Base-by-base conservation (phyloP, 2,888 invertebrate species). In the Andrena bucephala region DNA sequence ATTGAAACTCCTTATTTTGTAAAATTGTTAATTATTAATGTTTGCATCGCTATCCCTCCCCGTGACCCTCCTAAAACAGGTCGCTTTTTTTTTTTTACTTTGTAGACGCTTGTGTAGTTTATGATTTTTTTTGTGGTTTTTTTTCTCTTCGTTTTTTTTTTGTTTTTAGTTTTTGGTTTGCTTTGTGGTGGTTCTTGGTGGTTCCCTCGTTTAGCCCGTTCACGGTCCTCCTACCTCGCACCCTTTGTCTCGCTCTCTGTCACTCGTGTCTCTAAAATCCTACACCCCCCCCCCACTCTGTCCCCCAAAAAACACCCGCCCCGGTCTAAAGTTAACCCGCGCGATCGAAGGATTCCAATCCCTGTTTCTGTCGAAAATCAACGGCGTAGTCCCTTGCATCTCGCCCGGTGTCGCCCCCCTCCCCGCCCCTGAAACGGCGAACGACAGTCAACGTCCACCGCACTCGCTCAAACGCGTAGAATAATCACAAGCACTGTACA, bases 1-100 rank as follows among this genome's bases (percentile, higher is more conserved):
- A 86, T 66, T 85, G 84, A 87, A 85, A 81, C 80, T 84, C 73
- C 87, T 86, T 90, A 89, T 62, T 59, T 68, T 86, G 83, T 86
- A 86, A 72, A 85, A 78, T 75, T 57, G 83, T 84, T 86, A 87
- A 84, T 85, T 88, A 76, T 60, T 65, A 42, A 77, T 84, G 76
- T 87, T 89, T 82, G 83, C 80, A 16, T 85, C 82, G 76, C 78
- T 77, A 76, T 76, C 67, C 77, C 75, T 71, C 66, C 62, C 42
- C 80, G 8, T 27, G 66, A 72, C 48, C 67, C 48, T 54, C 16
- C 20, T 60, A 78, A 72, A 65, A 72, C 59, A 78, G 68, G 75
- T 73, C 75, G 74, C 54, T 33, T 59, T 65, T 54, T 54, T n/a
- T n/a, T 79, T 79, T 69, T 71, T 74, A 81, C 75, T 82, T 87